Conservation (phyloP, 2,113 vertebrate genomes). For the Macaca fascicularis region T2T-MFA8v1.1 NC_088375.1:154149001-154149500, state of each 20-base stretch:
- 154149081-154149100: background rate
- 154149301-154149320: background rate
- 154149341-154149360: background rate
- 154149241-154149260: background rate
- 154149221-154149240: background rate
- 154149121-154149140: background rate
- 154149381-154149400: background rate
- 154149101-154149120: background rate
- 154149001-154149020: background rate
- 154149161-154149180: background rate
- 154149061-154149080: background rate
- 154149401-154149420: background rate
- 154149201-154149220: background rate
- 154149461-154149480: background rate
- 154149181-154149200: background rate
- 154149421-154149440: background rate
- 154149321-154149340: background rate
- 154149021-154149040: background rate
- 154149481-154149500: background rate
- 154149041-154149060: accelerated
- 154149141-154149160: background rate
- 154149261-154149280: background rate
- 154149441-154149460: background rate
- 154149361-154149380: background rate
- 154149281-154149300: background rate